Base-by-base conservation (phyloP, 1,140 invertebrate species). In the Euschistus heros region DNA sequence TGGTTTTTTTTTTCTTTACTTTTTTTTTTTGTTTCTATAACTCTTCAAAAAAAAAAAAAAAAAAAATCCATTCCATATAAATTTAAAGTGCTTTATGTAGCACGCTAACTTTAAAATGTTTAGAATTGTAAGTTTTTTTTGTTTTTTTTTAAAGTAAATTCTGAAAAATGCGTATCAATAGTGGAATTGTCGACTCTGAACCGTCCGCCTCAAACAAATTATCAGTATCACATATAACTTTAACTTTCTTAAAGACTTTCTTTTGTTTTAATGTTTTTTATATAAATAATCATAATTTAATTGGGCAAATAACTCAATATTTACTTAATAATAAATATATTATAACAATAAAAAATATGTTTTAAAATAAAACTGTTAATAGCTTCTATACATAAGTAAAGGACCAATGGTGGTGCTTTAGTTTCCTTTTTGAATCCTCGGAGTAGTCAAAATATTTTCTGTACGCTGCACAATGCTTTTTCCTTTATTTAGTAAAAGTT, bases 361-460 rank as follows among this genome's bases (percentile, higher is more conserved):
- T 37, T 37, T 4, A 50, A 50, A 50, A 22, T 24, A 26, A 57
- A 57, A 57, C 15, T 26, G 3, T 24, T 27, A 10, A 57, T 26
- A 57, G 54, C 54, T 0, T 57, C 15, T 57, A 20, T 57, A 57
- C 15, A 6, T 24, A 57, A 57, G 24, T 24, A 57, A 26, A 57
- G 54, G 54, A 57, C 54, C 54, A 57, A 57, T 24, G 54, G 54
- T 57, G 54, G 18, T 57, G 33, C 33, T 57, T 57, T 57, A 57
- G 24, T 57, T 57, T 57, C 18, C 54, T 26, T 24, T 26, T 27
- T 8, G 10, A 50, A n/a, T 50, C 10, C 15, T 15, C 6, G 20
- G 22, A 27, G 2, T 22, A 57, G 24, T 17, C 24, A 15, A 57
- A 57, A 24, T 24, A 27, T 57, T 57, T 57, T 57, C 54, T 27